phyloP scores from a whole-genome alignment of 2,888 invertebrate species.

The Patella depressa region DNA sequence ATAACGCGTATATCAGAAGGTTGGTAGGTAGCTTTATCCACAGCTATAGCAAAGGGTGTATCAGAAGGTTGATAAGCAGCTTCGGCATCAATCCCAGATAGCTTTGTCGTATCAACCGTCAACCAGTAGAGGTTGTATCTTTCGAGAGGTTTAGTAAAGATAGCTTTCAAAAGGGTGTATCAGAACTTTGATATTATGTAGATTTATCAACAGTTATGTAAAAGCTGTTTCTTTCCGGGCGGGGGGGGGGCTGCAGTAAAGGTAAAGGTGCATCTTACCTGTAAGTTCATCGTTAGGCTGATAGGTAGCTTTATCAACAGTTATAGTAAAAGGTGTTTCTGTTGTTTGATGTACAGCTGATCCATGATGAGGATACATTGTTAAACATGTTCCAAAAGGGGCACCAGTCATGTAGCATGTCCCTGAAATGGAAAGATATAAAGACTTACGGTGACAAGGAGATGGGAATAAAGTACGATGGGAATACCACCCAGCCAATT shows the following conservation, averaged over 20 bases:
- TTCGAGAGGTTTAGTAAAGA: background rate
- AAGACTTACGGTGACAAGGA: too few species aligned
- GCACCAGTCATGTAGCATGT: background rate
- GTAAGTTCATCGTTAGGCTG: background rate
- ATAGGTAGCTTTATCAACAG: background rate
- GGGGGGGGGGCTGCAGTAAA: too few species aligned
- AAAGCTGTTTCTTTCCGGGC: background rate
- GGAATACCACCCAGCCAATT: too few species aligned
- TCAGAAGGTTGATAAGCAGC: too few species aligned
- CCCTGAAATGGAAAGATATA: background rate
- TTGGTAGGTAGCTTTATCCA: background rate
- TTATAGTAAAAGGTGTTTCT: background rate
- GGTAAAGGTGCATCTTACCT: background rate
- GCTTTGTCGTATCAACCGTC: too few species aligned
- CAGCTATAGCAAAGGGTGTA: background rate
- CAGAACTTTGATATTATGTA: too few species aligned
- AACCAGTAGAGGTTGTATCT: too few species aligned
- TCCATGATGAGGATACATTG: constrained; percentile 4
- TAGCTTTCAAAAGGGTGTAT: background rate
- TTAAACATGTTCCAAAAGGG: constrained; percentile 3
- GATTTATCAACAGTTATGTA: too few species aligned
- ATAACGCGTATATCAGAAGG: background rate
- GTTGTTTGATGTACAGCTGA: background rate
- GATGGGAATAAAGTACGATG: too few species aligned
- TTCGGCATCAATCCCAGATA: too few species aligned